These are phyloP conservation scores for Dinothrombium tinctorium DNA, from an alignment of 1,140 invertebrate genomes.

Conservation along the genomic window DNA sequence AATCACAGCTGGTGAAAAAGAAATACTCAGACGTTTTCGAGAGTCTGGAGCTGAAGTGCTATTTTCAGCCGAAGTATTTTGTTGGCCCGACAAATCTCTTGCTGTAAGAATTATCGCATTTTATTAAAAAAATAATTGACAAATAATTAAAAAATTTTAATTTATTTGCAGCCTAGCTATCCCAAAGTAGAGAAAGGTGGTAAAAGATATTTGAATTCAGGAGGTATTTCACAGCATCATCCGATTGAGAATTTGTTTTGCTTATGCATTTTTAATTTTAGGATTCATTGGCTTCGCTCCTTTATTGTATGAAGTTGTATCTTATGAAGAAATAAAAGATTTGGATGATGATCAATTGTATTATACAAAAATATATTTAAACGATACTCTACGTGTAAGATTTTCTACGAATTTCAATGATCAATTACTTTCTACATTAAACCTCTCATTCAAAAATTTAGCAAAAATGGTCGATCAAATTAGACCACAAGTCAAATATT, in stretches of 20 bases:
- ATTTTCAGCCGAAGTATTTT: constrained; percentile 77
- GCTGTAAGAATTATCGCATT: constrained; percentile 27
- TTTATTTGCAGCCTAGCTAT: constrained; percentile 23
- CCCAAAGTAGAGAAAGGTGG: constrained; percentile 31
- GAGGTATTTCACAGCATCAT: constrained; percentile 28
- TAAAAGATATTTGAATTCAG: constrained; percentile 81
- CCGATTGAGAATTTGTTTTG: background rate
- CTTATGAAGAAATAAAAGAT: constrained; percentile 35
- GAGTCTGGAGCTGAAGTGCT: constrained; percentile 45
- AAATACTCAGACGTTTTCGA: constrained; percentile 56
- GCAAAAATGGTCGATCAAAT: constrained; percentile 43
- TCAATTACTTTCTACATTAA: background rate
- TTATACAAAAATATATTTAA: constrained; percentile 66
- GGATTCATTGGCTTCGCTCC: constrained; percentile 49
- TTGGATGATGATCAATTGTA: constrained; percentile 82
- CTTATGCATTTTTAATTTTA: constrained; percentile 15
- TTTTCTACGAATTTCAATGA: background rate
- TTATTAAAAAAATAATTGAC: constrained; percentile 3
- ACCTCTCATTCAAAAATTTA: constrained; percentile 9
- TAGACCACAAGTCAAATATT: constrained; percentile 68
- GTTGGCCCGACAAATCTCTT: constrained; percentile 72
- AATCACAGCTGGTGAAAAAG: constrained; percentile 35
- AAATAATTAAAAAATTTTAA: constrained; percentile 14
- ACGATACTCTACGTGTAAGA: constrained; percentile 33
- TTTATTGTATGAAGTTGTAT: constrained; percentile 46